phyloP scores from a whole-genome alignment of 2,797 vertebrate genomes.

The Halcyon leucocephala region DNA sequence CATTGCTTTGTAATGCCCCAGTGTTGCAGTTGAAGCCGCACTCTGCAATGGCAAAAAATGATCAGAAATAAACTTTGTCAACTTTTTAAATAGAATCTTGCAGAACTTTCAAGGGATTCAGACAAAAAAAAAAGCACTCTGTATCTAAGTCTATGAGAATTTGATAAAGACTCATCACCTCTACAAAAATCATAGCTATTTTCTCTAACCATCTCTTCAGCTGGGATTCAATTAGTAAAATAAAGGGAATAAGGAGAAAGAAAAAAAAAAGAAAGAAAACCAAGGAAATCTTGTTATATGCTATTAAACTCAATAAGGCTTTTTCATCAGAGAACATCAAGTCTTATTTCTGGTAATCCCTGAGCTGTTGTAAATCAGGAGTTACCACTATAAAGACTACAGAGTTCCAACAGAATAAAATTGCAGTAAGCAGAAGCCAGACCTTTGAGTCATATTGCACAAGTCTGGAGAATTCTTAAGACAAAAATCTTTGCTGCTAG shows the following conservation, averaged over 20 bases:
- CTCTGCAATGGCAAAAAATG: not conserved
- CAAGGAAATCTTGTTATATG: slow-evolving; percentile 43
- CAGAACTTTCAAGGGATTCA: not conserved
- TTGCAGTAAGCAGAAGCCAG: not conserved
- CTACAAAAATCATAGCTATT: not conserved
- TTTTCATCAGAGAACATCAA: slow-evolving; percentile 45
- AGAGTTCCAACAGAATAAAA: not conserved
- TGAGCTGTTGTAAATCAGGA: not conserved
- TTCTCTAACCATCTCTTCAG: slow-evolving; percentile 12
- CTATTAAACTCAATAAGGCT: slow-evolving; percentile 49
- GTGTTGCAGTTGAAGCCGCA: not conserved
- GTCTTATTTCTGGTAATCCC: slow-evolving; percentile 55
- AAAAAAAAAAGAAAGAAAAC: not conserved
- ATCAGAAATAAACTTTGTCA: slow-evolving; percentile 6
- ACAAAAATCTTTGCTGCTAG: not conserved
- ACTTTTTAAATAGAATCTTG: not conserved
- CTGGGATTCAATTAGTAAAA: slow-evolving; percentile 49
- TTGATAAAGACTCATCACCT: not conserved
- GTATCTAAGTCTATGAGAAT: not conserved
- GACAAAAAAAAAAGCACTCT: not conserved
- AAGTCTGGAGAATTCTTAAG: not conserved
- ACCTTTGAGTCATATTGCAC: not conserved
- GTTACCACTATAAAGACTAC: not conserved
- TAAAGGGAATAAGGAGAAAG: slow-evolving; percentile 6
- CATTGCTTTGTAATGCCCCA: not conserved